These are phyloP conservation scores for Apeltes quadracus DNA, from an alignment of 2,113 vertebrate genomes.

Conservation along the genomic window DNA sequence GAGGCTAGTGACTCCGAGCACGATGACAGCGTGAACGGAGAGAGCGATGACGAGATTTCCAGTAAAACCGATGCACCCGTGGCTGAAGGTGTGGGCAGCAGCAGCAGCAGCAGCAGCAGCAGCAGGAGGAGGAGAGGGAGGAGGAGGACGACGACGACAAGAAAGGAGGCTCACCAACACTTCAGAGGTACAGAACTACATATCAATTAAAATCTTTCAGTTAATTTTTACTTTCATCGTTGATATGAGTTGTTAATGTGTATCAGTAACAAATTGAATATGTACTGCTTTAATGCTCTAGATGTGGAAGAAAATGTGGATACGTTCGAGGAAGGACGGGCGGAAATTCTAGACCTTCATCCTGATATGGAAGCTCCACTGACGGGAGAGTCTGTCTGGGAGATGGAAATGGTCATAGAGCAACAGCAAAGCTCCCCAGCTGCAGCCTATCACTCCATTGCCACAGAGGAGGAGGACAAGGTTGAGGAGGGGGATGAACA, in stretches of 20 bases:
- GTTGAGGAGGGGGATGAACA: slow-evolving; percentile 14
- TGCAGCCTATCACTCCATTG: slow-evolving; percentile 24
- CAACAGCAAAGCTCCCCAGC: slow-evolving; percentile 45
- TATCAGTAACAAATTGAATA: no score
- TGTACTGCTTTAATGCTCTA: slow-evolving; percentile 20
- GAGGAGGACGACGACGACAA: slow-evolving; percentile 26
- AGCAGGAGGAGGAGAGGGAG: not conserved
- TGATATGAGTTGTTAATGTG: not conserved
- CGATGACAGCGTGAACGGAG: slow-evolving; percentile 46
- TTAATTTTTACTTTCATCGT: not conserved
- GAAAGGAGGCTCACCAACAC: slow-evolving; percentile 46
- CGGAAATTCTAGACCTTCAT: slow-evolving; percentile 33
- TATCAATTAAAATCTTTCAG: not conserved
- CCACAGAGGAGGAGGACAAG: slow-evolving; percentile 50
- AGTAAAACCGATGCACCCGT: not conserved
- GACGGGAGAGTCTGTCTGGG: slow-evolving; percentile 70
- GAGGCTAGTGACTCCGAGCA: slow-evolving; percentile 82
- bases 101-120: slow-evolving; percentile 5
- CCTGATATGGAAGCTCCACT: slow-evolving; percentile 20
- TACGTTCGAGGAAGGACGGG: slow-evolving; percentile 40
- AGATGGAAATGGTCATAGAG: slow-evolving; percentile 70
- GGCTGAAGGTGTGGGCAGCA: slow-evolving; percentile 4
- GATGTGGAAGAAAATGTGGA: slow-evolving; percentile 55
- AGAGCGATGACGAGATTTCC: slow-evolving; percentile 15
- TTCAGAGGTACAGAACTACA: slow-evolving; percentile 51